A percentile compares a stretch with the other conserved stretches of the same genome.
These are phyloP conservation scores for Euwallacea fornicatus DNA, from an alignment of 1,140 invertebrate genomes.

Conservation along the genomic window DNA sequence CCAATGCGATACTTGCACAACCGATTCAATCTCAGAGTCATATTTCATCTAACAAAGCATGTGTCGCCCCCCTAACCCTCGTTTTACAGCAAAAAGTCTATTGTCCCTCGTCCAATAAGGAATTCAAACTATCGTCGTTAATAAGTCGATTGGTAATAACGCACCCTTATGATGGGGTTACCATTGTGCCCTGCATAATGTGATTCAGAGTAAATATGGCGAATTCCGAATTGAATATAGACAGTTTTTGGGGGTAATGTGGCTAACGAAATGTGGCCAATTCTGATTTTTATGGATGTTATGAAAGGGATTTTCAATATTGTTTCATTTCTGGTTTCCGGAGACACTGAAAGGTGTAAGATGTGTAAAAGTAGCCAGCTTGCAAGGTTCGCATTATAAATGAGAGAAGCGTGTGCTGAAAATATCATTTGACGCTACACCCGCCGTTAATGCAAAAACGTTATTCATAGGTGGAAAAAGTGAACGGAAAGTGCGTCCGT, in stretches of 20 bases:
- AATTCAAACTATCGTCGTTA: background rate
- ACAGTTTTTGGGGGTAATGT: background rate
- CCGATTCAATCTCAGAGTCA: background rate
- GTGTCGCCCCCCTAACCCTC: background rate
- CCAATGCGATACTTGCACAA: too few species aligned
- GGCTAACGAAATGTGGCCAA: background rate
- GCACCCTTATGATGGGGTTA: background rate
- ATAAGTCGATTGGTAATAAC: slow-evolving; percentile 2
- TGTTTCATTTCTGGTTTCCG: too few species aligned
- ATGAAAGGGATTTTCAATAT: too few species aligned
- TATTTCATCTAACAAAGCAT: slow-evolving; percentile 6
- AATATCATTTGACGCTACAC: too few species aligned
- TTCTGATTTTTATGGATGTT: background rate
- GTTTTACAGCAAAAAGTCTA: background rate
- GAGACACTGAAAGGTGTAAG: too few species aligned
- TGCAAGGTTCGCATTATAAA: too few species aligned
- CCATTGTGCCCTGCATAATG: background rate
- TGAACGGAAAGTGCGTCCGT: too few species aligned
- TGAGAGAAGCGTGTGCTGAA: too few species aligned
- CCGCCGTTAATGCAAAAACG: too few species aligned
- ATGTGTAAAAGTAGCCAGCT: too few species aligned
- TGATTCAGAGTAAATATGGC: background rate
- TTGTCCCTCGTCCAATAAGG: background rate
- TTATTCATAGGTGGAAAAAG: too few species aligned
- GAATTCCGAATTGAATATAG: background rate